Percentiles rank a stretch among this genome's conserved stretches.
phyloP scores from a whole-genome alignment of 2,888 invertebrate genomes.

The Drosophila lacicola region DNA sequence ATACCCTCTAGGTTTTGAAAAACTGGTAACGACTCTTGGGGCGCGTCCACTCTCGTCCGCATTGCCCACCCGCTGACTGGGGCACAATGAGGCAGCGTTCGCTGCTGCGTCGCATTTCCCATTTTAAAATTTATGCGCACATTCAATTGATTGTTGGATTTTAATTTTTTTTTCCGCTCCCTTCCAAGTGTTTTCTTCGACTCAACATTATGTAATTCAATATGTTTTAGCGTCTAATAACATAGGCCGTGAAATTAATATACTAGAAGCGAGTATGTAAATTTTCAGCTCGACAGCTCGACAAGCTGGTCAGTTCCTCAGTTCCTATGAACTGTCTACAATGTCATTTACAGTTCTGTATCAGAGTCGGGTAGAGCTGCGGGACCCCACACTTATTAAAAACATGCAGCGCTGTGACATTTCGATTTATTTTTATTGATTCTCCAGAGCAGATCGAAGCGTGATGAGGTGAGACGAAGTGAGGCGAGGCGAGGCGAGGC shows the following conservation, averaged over 20 bases:
- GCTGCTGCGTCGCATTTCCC: conserved; percentile 64
- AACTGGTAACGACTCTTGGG: conserved; percentile 19
- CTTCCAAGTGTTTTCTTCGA: conserved; percentile 39
- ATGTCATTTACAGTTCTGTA: conserved; percentile 70
- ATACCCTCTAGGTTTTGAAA: not conserved
- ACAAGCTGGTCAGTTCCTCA: conserved; percentile 3
- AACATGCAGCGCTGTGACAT: conserved; percentile 76
- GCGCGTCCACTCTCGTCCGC: conserved; percentile 4
- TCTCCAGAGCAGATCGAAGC: conserved; percentile 41
- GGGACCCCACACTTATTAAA: conserved; percentile 76
- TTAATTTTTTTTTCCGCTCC: not conserved
- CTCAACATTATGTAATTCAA: conserved; percentile 58
- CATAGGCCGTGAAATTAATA: conserved; percentile 57
- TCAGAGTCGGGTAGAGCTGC: conserved; percentile 45
- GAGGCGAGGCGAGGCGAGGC: not conserved
- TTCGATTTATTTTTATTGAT: conserved; percentile 82
- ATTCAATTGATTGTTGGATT: conserved; percentile 69
- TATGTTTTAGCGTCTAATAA: conserved; percentile 62
- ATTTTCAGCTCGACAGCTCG: conserved; percentile 12
- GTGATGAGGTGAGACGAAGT: conserved; percentile 3
- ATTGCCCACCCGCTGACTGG: conserved; percentile 57
- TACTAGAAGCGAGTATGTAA: conserved; percentile 42
- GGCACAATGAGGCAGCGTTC: conserved; percentile 27
- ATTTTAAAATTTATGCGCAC: conserved; percentile 72
- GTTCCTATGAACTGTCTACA: conserved; percentile 69